phyloP scores from a whole-genome alignment of 2,113 vertebrate genomes.

The Crotalus helleri region DNA sequence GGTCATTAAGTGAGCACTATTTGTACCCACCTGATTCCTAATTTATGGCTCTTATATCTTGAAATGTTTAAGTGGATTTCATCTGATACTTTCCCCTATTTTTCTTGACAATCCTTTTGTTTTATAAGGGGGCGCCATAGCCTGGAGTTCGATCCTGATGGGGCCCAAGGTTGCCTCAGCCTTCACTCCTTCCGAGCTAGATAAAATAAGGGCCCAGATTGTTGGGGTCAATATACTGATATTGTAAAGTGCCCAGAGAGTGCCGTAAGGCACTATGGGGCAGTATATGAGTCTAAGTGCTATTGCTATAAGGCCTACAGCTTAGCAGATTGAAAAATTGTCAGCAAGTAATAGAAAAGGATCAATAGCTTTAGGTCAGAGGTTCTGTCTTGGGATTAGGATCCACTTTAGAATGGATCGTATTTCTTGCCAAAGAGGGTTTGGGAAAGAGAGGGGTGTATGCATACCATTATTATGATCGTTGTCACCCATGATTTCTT shows the following conservation, averaged over 20 bases:
- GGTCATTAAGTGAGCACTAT: background rate
- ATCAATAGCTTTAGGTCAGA: background rate
- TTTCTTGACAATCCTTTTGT: background rate
- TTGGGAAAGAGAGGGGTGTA: background rate
- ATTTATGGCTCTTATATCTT: background rate
- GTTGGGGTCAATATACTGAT: background rate
- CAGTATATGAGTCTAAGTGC: background rate
- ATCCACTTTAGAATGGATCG: background rate
- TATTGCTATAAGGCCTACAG: background rate
- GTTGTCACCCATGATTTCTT: background rate
- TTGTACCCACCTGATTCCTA: background rate
- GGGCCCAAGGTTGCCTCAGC: background rate
- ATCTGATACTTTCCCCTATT: background rate
- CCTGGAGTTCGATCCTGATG: background rate
- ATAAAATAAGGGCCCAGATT: background rate
- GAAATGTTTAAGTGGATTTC: background rate
- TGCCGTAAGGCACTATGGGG: background rate
- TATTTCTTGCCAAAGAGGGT: background rate
- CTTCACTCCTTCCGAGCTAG: background rate
- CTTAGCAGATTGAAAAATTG: background rate
- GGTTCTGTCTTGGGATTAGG: background rate
- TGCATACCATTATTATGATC: background rate
- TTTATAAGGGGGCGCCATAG: background rate
- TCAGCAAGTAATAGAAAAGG: background rate
- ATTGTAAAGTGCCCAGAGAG: background rate